Evolutionary conservation across 2,797 vertebrate species (phyloP).

Genomic region (Aphelocoma californica): DNA sequence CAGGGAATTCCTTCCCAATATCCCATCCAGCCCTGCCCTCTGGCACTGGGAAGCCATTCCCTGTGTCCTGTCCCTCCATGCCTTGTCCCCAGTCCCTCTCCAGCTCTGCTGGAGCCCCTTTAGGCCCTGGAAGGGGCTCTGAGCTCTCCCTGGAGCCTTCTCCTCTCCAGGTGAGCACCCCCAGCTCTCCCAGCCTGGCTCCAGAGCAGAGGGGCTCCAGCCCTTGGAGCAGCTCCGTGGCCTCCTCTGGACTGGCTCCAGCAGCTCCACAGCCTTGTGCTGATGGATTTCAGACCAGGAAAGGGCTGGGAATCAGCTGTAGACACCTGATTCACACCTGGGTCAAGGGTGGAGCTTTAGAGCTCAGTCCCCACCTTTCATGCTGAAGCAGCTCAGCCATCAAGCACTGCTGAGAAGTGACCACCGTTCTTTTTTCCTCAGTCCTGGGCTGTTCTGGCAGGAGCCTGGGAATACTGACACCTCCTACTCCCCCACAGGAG

Average conservation of each 20-base stretch:
- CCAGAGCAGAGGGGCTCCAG: background rate
- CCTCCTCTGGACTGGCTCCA: fast-evolving
- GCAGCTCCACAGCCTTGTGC: background rate
- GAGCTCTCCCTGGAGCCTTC: too few relatives aligned
- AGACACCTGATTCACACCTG: background rate
- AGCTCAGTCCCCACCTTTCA: background rate
- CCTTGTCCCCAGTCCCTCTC: too few relatives aligned
- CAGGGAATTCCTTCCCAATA: too few relatives aligned
- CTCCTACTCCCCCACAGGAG: constrained; percentile 60
- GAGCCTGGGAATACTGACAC: background rate
- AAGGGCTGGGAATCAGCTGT: background rate
- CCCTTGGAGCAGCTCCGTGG: fast-evolving
- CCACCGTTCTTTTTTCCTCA: fast-evolving
- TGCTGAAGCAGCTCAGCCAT: background rate
- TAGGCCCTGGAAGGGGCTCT: too few relatives aligned
- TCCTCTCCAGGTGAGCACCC: background rate
- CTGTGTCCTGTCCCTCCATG: too few relatives aligned
- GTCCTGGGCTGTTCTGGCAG: background rate
- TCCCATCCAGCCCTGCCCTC: too few relatives aligned
- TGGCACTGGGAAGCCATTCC: too few relatives aligned
- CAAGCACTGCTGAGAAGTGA: background rate
- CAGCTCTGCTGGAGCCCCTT: too few relatives aligned
- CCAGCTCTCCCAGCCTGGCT: background rate
- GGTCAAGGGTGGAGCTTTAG: background rate
- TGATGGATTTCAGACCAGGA: background rate